Evolutionary conservation across 1,140 invertebrate species (phyloP), one percentile per base, ranked within the genome.

Genomic region (Lepidostoma basale): DNA sequence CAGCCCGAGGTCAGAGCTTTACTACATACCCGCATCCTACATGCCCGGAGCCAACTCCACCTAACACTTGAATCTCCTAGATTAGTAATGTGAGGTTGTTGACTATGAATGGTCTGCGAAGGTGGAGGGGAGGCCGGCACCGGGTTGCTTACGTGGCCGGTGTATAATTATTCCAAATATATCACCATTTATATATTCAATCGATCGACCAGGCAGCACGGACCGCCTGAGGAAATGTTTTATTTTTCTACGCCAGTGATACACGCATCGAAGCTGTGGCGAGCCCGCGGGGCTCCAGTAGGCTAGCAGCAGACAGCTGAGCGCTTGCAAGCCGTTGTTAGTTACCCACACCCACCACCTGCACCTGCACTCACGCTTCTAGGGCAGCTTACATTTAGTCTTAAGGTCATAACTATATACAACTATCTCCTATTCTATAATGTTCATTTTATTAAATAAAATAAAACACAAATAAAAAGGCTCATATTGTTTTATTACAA

Each of bases 121-220:
- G 65, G 14, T 63, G 47, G 12, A 67, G 22, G 67, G 36, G 44
- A 60, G 45, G 25, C 30, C 23, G 42, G 67, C 14, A 56, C 30
- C 22, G 47, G 20, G 36, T 33, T 56, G 59, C 22, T 70, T 25
- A 45, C 39, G 14, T 65, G 70, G 70, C 70, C 70, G 68, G 70
- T 72, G 70, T 72, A 72, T 60, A 65, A 70, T 56, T 68, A 72
- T 72, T 72, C 70, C 70, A 72, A 68, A 58, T 62, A 59, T 62
- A 62, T 72, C 64, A 71, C 58, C 22, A 42, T 60, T 49, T 36
- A 52, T 63, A 39, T 70, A 59, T 65, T 64, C 58, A 28, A 58
- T 68, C 70, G 70, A 72, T 65, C 70, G 70, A 72, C 70, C 70
- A 72, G 70, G 70, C 28, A 47, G 14, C 16, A 47, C 28, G n/a